These are phyloP conservation scores for Caenorhabditis sp. DNA, from an alignment of 2,888 invertebrate species.

Conservation along the genomic window DNA sequence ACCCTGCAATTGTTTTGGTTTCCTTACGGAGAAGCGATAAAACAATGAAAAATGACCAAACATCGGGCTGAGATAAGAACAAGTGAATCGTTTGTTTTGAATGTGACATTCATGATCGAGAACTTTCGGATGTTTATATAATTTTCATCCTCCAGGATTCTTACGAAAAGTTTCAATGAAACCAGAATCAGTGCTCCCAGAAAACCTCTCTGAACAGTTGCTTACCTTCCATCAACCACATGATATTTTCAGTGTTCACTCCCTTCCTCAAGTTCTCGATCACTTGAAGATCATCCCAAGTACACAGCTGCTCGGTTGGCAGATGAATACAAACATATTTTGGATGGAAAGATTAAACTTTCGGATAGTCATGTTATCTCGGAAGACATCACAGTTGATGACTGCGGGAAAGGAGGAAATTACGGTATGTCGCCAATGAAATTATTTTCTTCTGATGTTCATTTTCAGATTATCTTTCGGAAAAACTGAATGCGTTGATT, in stretches of 20 bases:
- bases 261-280: neutral
- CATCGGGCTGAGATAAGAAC: no score
- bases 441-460: no score
- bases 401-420: slow-evolving; percentile 51
- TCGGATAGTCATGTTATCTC: slow-evolving; percentile 48
- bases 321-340: slow-evolving; percentile 49
- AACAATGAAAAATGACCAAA: no score
- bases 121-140: no score
- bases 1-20: no score
- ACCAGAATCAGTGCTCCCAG: no score
- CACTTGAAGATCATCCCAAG: slow-evolving; percentile 54
- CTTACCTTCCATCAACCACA: neutral
- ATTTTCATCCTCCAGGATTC: no score
- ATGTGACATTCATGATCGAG: no score
- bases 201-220: neutral
- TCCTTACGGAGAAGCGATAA: no score
- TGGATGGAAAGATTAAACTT: slow-evolving; percentile 47
- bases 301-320: slow-evolving; percentile 54
- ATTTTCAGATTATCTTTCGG: slow-evolving; percentile 47
- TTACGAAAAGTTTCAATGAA: no score
- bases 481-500: slow-evolving; percentile 38
- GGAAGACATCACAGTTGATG: slow-evolving; percentile 35
- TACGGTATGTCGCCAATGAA: no score
- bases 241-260: slow-evolving; percentile 17
- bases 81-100: no score